These are phyloP conservation scores for Pelobates cultripes DNA, from an alignment of 2,797 vertebrate species.

Conservation along the genomic window DNA sequence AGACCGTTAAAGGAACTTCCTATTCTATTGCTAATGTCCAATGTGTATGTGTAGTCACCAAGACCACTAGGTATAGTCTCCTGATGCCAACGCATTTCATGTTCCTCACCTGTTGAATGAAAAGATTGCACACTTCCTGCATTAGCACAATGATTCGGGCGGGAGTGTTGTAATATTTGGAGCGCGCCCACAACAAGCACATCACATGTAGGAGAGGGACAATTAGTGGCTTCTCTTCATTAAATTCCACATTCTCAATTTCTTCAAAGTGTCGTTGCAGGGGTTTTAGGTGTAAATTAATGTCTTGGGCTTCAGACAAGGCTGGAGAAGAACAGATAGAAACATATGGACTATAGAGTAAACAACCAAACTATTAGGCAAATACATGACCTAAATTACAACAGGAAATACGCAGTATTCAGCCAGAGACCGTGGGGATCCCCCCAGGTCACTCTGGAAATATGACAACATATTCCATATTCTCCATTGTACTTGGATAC, in stretches of 20 bases:
- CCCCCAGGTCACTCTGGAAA: no score
- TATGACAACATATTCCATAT: no score
- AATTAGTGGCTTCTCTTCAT: conserved; percentile 72
- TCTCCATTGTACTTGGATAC: no score
- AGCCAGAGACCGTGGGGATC: no score
- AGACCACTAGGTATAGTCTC: no score
- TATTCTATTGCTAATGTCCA: no score
- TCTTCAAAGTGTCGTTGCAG: conserved; percentile 76
- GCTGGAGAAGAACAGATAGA: conserved; percentile 68
- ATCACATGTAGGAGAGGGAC: conserved; percentile 82
- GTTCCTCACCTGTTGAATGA: conserved; percentile 81
- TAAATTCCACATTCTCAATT: conserved; percentile 81
- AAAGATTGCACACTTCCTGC: conserved; percentile 88
- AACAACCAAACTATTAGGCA: neutral
- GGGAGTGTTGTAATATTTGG: conserved; percentile 78
- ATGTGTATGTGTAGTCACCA: no score
- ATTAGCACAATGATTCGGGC: conserved; percentile 82
- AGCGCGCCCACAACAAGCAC: conserved; percentile 87
- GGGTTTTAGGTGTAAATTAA: conserved; percentile 78
- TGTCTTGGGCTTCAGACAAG: conserved; percentile 82
- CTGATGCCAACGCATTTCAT: no score
- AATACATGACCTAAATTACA: no score
- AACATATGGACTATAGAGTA: neutral
- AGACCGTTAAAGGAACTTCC: no score
- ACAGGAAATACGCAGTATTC: no score